These are phyloP conservation scores for Crotalus horridus DNA, from an alignment of 2,113 vertebrate genomes.

Conservation along the genomic window DNA sequence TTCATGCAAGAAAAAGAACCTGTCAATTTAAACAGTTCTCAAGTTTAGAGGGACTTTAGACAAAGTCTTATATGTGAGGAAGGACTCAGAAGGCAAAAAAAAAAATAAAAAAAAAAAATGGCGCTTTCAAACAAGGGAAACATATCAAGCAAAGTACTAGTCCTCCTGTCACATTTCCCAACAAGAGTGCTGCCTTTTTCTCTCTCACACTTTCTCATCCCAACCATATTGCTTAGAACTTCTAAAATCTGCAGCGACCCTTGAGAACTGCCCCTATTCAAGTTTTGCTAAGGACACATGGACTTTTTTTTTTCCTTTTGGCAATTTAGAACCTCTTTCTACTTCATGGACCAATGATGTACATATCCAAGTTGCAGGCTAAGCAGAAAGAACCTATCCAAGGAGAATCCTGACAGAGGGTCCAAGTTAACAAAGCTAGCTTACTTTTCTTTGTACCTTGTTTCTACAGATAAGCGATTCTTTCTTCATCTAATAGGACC, in stretches of 20 bases:
- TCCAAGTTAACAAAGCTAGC: not conserved
- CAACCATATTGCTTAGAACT: not conserved
- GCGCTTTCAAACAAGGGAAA: not conserved
- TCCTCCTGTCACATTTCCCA: not conserved
- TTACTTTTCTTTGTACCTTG: not conserved
- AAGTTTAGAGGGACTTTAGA: conserved; percentile 1
- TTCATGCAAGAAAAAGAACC: not conserved
- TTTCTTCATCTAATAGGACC: not conserved
- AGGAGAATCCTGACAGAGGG: not conserved
- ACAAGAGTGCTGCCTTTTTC: not conserved
- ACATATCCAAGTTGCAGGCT: not conserved
- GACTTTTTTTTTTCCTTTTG: not conserved
- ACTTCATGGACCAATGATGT: not conserved
- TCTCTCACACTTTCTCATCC: not conserved
- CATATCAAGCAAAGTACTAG: not conserved
- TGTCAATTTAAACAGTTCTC: not conserved
- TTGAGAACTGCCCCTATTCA: not conserved
- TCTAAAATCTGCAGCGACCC: not conserved
- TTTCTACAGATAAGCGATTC: not conserved
- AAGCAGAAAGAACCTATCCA: not conserved
- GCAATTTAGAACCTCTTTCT: conserved; percentile 10
- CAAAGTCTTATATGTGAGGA: not conserved
- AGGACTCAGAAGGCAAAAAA: not conserved
- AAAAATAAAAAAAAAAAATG: not conserved
- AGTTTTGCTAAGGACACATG: not conserved